Evolutionary conservation across 2,113 vertebrate species (phyloP), one percentile per base, ranked within the genome.

Genomic region (Xyliphius kryptos): DNA sequence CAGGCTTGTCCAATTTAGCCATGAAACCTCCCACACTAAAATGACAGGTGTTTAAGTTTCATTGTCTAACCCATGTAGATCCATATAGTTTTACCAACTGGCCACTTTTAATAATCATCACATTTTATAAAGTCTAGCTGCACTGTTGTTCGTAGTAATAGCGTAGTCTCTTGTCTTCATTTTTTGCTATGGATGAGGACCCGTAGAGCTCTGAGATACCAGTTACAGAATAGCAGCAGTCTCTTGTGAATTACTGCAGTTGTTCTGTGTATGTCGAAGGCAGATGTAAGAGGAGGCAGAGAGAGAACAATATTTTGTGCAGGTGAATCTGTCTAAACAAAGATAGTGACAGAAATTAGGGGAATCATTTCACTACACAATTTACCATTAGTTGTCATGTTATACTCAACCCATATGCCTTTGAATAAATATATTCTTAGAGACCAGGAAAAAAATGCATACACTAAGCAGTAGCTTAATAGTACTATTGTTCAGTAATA

Each of bases 161-260:
- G n/a, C n/a, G n/a, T n/a, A n/a, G n/a, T n/a, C 7, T 50, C 6
- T 32, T 38, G 32, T 38, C 13, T 37, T 54, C 15, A 12, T 1
- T 15, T 43, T 1, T 55, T n/a, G n/a, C n/a, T n/a, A n/a, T n/a
- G n/a, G n/a, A n/a, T 44, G 9, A 82, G 54, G 0, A 1, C 4
- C 2, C 3, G 0, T 2, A 84, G 46, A 1, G 77, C 64, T 46
- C 74, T 44, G n/a, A 46, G 64, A 3, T 77, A 80, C 70, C 69
- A 83, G 1, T 15, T 0, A 19, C 71, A 73, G 50, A 85, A 85
- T 8, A 1, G 3, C 1, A 21, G 9, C 3, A 85, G 32, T 32
- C 14, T 75, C 0, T 70, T 21, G 0, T 76, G 65, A 47, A 84
- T 67, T 66, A 81, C 77, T 0, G 74, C 14, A 4, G 81, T 77